Evolutionary conservation across 2,888 invertebrate species (phyloP).

Genomic region (Hoplodrina ambigua): DNA sequence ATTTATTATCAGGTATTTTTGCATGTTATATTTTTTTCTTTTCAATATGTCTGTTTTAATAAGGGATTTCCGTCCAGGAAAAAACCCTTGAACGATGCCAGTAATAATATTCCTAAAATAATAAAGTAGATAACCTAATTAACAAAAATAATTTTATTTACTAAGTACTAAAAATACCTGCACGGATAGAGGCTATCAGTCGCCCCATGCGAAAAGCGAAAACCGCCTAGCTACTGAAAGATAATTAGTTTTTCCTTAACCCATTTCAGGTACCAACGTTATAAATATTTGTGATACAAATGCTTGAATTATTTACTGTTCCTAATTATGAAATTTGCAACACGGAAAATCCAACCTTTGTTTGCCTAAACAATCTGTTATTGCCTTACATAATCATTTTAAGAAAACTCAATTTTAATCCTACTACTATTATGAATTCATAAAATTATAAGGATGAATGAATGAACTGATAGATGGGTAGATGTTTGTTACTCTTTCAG

Average conservation of each 20-base stretch:
- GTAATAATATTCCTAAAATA: neutral
- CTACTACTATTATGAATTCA: too few species aligned
- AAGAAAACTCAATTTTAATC: too few species aligned
- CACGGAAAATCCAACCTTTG: neutral
- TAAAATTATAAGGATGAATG: too few species aligned
- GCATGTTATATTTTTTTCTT: neutral
- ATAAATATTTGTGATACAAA: neutral
- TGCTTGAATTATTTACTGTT: neutral
- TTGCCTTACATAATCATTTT: neutral
- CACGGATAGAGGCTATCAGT: neutral
- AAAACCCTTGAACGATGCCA: neutral
- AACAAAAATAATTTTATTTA: too few species aligned
- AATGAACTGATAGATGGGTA: too few species aligned
- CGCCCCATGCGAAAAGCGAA: slow-evolving; percentile 1
- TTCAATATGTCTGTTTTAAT: neutral
- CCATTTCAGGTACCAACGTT: neutral
- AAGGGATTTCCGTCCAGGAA: neutral
- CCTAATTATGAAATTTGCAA: neutral
- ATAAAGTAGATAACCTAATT: neutral
- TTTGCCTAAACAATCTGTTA: neutral
- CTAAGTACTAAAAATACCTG: too few species aligned
- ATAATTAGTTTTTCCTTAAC: neutral
- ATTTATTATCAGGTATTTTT: slow-evolving; percentile 2
- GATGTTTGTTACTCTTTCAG: too few species aligned
- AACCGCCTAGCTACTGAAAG: slow-evolving; percentile 3